A percentile compares a stretch with the other conserved stretches of the same genome.
These are phyloP conservation scores for Pseudococcus longispinus DNA, from an alignment of 2,888 invertebrate species.

Conservation along the genomic window DNA sequence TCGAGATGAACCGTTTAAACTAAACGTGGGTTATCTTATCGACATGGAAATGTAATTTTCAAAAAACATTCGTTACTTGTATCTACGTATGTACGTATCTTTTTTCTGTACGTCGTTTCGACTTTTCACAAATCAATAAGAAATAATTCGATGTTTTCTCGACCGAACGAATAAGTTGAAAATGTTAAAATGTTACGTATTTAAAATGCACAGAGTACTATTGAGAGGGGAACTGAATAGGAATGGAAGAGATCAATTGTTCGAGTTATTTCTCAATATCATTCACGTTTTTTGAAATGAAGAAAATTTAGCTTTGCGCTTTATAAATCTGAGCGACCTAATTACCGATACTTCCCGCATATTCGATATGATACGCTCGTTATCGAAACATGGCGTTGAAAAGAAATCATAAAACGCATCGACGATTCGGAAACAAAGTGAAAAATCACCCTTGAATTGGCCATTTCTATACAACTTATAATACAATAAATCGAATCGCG, in stretches of 20 bases:
- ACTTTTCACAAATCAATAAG: not conserved
- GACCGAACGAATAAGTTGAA: no score
- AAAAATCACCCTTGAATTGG: not conserved
- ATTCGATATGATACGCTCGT: not conserved
- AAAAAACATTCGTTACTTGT: not conserved
- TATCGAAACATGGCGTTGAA: not conserved
- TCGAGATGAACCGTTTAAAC: not conserved
- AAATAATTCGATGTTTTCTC: no score
- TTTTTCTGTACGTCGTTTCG: not conserved
- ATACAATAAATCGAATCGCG: not conserved
- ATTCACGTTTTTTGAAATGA: not conserved
- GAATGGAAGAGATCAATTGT: no score
- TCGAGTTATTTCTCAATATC: not conserved
- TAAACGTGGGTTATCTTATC: slow-evolving; percentile 1
- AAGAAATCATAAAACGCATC: not conserved
- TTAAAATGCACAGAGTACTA: no score
- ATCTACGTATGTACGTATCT: not conserved
- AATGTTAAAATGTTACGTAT: no score
- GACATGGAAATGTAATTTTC: not conserved
- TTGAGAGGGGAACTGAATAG: no score
- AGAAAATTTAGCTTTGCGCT: not conserved
- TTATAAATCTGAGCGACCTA: not conserved
- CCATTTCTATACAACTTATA: not conserved
- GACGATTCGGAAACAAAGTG: not conserved
- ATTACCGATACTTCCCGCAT: not conserved